Evolutionary conservation across 64 coral and sea anemone genomes (phyloP), one percentile per base, ranked within the genome.

Genomic region (Pocillopora verrucosa): DNA sequence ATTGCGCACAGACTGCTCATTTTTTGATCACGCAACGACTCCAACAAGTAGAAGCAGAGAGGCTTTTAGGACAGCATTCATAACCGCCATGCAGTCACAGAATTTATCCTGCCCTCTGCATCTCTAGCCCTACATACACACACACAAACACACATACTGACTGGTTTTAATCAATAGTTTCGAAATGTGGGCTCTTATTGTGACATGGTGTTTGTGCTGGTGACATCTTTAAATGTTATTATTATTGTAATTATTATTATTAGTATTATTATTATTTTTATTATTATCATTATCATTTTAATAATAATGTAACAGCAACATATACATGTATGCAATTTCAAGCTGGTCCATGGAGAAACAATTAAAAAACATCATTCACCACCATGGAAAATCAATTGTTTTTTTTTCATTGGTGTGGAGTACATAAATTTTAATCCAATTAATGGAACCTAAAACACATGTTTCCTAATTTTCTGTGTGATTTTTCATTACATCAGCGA

Each of bases 21-120:
- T 99, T 99, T 72, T 84, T 99, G 56, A 92, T 99, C 38, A 95
- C 94, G 57, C 97, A 99, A 65, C 91, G 94, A 51, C 89, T 99
- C 69, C 95, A 97, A 25, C 95, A 97, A 41, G 95, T 97, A 51
- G 95, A 97, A 65, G 95, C 95, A 35, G 95, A 97, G 60, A 88
- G 95, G 37, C 68, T 97, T 20, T 30, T 85, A 70, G 82, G 82
- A 4, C 82, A 85, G 38, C 82, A 85, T 41, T 85, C 82, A n/a
- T 85, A 85, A 65, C 69, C 19, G 68, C 20, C 9, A 72, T 70
- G 20, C 15, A 68, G 10, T 68, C 17, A 22, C 10, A 68, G 17
- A 70, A 15, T 72, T 56, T 12, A 26, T 85, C 13, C 7, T 51
- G 41, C 41, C 41, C 7, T 51, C 41, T 51, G 41, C 7, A 51